Evolutionary conservation across 2,797 vertebrate species (phyloP), one percentile per base, ranked within the genome.

Genomic region (Pantherophis alleghaniensis): DNA sequence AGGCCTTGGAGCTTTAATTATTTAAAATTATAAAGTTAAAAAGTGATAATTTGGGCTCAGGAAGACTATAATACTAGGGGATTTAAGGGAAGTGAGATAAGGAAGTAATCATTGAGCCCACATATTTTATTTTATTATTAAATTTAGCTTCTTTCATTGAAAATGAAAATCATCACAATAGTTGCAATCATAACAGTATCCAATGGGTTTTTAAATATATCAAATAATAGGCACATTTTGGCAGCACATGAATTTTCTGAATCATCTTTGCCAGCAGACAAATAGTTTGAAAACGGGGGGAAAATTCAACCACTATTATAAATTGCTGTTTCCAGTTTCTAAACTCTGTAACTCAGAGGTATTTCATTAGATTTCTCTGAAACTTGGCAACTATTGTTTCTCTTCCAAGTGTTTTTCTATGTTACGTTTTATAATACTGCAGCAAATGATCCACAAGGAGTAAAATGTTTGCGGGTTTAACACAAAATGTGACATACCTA

Each of bases 11-110:
- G 91, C 26, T 18, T 60, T 79, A 79, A 74, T 87, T 69, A 59
- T 53, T 61, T 89, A 92, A 88, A 89, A 89, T 89, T 74, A 83
- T 69, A 83, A 83, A 24, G 74, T 83, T 26, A 79, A 60, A 51
- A 60, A 53, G 55, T 56, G 2, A 57, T 2, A 47, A 86, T 42
- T 28, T 89, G 16, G 7, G 2, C 14, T 51, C 26, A 88, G 37
- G 86, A 92, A 59, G 55, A 89, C 37, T 59, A 55, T 5, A 92
- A 74, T 37, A 37, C 32, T 37, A 3, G 2, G 32, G 57, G 28
- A 26, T n/a, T 16, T 83, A 37, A 47, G 42, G 55, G 47, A 32
- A n/a, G 18, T 55, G 24, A 13, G 12, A 79, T 57, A 88, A 20
- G 24, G 16, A 32, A 24, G 26, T 28, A 57, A 42, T 22, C 1